phyloP scores from a whole-genome alignment of 2,888 invertebrate genomes.

The Zele albiditarsus region DNA sequence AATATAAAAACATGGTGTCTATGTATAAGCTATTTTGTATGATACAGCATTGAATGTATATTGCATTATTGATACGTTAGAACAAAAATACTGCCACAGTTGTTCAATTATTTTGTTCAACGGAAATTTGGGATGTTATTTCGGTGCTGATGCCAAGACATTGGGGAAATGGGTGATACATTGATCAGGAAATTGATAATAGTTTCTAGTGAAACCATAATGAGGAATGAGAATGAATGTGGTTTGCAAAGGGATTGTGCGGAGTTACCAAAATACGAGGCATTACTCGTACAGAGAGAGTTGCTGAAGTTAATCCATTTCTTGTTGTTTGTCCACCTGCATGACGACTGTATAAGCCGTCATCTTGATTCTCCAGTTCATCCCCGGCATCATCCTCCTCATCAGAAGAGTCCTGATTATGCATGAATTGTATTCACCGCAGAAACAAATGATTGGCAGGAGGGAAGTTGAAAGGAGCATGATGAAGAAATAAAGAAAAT shows the following conservation, averaged over 20 bases:
- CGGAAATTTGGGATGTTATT: background rate
- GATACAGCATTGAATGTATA: background rate
- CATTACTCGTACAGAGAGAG: slow-evolving; percentile 70
- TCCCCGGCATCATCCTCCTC: slow-evolving; percentile 70
- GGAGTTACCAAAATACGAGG: slow-evolving; percentile 69
- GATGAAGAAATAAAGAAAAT: slow-evolving; percentile 21
- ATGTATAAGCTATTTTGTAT: slow-evolving; percentile 38
- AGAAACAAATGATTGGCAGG: slow-evolving; percentile 7
- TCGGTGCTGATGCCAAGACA: background rate
- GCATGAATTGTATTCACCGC: background rate
- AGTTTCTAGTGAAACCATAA: slow-evolving; percentile 24
- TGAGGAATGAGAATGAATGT: background rate
- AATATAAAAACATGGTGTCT: slow-evolving; percentile 35
- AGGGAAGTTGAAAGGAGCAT: background rate
- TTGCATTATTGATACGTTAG: no score
- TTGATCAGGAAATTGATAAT: background rate
- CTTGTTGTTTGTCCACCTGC: slow-evolving; percentile 64
- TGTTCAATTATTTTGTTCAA: no score
- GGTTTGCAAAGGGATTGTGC: slow-evolving; percentile 41
- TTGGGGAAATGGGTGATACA: background rate
- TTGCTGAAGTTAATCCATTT: slow-evolving; percentile 69
- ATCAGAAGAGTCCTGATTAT: slow-evolving; percentile 66
- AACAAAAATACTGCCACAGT: no score
- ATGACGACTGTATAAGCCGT: slow-evolving; percentile 66
- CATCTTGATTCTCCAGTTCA: slow-evolving; percentile 70